Percentiles rank a stretch among this genome's conserved stretches.
Conservation (phyloP, 2,797 vertebrate genomes). For the Oreonectes daqikongensis region DNA sequence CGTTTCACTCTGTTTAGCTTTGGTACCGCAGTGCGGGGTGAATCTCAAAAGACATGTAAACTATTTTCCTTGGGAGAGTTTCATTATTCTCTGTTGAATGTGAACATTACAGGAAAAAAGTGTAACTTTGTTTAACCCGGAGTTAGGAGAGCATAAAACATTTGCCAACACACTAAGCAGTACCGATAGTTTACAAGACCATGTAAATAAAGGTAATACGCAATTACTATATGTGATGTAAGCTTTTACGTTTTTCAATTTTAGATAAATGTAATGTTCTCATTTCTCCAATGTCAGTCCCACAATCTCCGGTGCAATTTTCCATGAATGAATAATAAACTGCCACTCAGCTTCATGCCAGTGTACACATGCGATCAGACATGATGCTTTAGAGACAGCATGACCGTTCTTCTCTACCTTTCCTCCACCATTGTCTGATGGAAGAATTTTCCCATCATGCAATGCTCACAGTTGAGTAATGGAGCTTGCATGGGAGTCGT, state of each 20-base stretch:
- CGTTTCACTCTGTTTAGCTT: neutral
- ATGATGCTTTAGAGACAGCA: neutral
- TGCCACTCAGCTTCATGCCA: neutral
- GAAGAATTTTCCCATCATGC: slow-evolving; percentile 23
- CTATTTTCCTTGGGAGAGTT: neutral
- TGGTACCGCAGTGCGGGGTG: neutral
- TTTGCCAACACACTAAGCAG: no score
- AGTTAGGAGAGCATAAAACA: no score
- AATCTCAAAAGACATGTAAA: neutral
- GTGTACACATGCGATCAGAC: neutral
- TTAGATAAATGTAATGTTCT: no score
- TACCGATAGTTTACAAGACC: no score
- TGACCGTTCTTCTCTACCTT: neutral
- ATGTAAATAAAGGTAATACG: no score
- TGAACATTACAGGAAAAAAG: neutral
- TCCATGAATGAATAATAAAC: no score
- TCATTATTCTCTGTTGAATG: neutral
- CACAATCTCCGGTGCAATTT: no score
- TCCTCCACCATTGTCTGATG: neutral
- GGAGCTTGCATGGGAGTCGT: slow-evolving; percentile 4
- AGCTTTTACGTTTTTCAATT: no score
- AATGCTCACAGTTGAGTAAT: slow-evolving; percentile 7
- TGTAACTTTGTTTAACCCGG: neutral
- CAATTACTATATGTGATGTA: no score
- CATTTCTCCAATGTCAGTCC: no score